These are phyloP conservation scores for Frankliniella fusca DNA, from an alignment of 2,888 invertebrate genomes.

Conservation along the genomic window DNA sequence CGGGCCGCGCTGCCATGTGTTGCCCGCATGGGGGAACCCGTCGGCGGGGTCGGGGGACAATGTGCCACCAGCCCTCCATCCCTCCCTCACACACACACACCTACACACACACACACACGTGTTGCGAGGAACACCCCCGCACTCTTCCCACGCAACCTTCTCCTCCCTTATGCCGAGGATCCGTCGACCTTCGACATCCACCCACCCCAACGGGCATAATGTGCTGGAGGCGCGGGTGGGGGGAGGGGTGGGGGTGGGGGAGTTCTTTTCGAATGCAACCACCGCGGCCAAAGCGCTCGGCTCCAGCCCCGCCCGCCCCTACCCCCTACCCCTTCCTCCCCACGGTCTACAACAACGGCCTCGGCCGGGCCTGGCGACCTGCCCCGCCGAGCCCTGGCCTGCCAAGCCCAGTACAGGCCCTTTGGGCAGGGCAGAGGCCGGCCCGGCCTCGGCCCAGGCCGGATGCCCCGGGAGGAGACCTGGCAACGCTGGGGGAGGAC, in stretches of 20 bases:
- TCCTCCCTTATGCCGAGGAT: neutral
- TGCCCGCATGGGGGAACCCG: neutral
- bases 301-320: neutral
- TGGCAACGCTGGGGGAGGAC: constrained; percentile 23
- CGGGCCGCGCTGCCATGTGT: neutral
- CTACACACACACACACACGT: neutral
- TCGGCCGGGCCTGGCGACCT: neutral
- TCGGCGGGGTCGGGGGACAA: neutral
- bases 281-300: no score
- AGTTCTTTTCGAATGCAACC: neutral
- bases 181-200: neutral
- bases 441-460: neutral
- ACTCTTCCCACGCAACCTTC: neutral
- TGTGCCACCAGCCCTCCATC: neutral
- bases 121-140: neutral
- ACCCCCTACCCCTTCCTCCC: neutral
- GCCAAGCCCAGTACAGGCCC: neutral
- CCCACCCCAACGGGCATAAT: neutral
- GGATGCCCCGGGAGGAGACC: neutral
- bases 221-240: neutral
- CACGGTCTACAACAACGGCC: neutral
- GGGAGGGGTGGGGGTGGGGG: neutral
- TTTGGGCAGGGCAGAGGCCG: neutral
- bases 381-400: neutral
- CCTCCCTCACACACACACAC: neutral